These are phyloP conservation scores for Oncorhynchus clarkii DNA, from an alignment of 2,113 vertebrate genomes.

Conservation along the genomic window DNA sequence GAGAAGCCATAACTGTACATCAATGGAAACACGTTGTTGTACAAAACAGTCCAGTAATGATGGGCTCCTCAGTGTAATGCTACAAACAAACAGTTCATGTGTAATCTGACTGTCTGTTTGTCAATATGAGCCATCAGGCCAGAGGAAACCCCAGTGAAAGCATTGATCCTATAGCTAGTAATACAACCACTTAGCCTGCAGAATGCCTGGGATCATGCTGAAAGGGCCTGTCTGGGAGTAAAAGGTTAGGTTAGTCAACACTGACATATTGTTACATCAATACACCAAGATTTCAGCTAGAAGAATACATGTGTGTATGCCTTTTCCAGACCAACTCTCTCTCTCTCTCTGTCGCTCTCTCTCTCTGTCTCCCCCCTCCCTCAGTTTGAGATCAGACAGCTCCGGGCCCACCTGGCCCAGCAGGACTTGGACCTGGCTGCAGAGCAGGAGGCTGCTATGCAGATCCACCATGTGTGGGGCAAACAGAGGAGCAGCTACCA, in stretches of 20 bases:
- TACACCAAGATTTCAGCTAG: no score
- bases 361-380: not conserved
- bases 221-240: no score
- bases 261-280: no score
- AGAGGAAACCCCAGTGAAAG: not conserved
- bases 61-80: conserved; percentile 8
- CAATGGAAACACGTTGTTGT: not conserved
- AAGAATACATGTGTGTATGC: no score
- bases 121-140: conserved; percentile 8
- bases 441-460: conserved; percentile 90
- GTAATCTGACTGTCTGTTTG: not conserved
- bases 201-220: not conserved
- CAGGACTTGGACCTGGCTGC: conserved; percentile 93
- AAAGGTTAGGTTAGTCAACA: no score
- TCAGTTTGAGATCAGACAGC: conserved; percentile 96
- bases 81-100: conserved; percentile 1
- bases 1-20: conserved; percentile 8
- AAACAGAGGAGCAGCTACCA: conserved; percentile 86
- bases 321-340: not conserved
- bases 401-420: conserved; percentile 94
- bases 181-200: not conserved
- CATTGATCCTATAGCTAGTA: not conserved
- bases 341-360: not conserved
- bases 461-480: conserved; percentile 84
- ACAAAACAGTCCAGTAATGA: conserved; percentile 1